A percentile compares a stretch with the other conserved stretches of the same genome.
Evolutionary conservation across 2,113 vertebrate species (phyloP).

Genomic region (Oncorhynchus clarkii): DNA sequence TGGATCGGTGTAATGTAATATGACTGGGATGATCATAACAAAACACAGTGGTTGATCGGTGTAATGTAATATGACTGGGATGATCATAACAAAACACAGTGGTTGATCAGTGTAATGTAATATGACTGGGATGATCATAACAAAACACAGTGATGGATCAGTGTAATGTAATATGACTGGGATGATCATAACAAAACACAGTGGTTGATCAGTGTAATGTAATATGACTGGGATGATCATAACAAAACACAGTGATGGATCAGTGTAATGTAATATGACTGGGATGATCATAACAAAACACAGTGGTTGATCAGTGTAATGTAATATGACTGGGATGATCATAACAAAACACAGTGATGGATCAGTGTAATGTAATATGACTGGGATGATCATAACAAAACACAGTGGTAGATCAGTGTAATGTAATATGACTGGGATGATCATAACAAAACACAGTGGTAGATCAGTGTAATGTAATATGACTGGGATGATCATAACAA

Average conservation of each 20-base stretch:
- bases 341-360: conserved; percentile 18
- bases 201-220: conserved; percentile 17
- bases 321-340: neutral
- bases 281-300: neutral
- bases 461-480: too few species aligned
- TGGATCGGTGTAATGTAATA: conserved; percentile 1
- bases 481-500: too few species aligned
- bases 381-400: too few species aligned
- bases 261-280: conserved; percentile 8
- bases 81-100: neutral
- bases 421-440: too few species aligned
- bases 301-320: too few species aligned
- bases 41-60: too few species aligned
- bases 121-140: too few species aligned
- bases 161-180: conserved; percentile 6
- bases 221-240: neutral
- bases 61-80: neutral
- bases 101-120: neutral
- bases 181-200: conserved; percentile 2
- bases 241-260: neutral
- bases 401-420: too few species aligned
- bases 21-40: neutral
- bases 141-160: neutral
- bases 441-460: too few species aligned
- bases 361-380: conserved; percentile 6